Conservation (phyloP, 2,797 vertebrate species). For the Melanotaenia nigrans region DNA sequence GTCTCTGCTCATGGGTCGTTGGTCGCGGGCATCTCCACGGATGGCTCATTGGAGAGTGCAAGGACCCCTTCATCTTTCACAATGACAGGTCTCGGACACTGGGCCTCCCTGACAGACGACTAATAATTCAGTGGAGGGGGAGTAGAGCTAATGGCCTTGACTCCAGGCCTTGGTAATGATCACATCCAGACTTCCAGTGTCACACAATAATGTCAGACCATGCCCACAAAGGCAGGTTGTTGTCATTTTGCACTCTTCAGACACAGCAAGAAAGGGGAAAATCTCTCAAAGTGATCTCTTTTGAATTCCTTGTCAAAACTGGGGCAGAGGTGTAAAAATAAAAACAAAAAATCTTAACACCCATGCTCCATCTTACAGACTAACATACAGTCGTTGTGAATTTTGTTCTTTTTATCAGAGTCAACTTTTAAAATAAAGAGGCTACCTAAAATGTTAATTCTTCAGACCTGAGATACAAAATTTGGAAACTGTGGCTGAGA, state of each 20-base stretch:
- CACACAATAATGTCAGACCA: constrained; percentile 38
- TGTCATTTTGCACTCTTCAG: constrained; percentile 26
- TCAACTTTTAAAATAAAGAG: neutral
- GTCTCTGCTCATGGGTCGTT: constrained; percentile 74
- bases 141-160: constrained; percentile 76
- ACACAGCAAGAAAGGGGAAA: neutral
- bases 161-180: constrained; percentile 74
- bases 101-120: constrained; percentile 79
- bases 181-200: constrained; percentile 66
- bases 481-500: neutral
- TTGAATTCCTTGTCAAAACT: neutral
- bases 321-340: too few relatives aligned
- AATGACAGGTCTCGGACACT: constrained; percentile 77
- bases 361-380: neutral
- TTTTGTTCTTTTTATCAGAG: neutral
- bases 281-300: neutral
- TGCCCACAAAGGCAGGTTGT: constrained; percentile 38
- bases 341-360: too few relatives aligned
- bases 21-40: constrained; percentile 75
- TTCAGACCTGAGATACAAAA: neutral
- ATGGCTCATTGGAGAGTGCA: constrained; percentile 82
- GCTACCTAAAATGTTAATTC: neutral
- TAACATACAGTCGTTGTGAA: neutral
- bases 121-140: constrained; percentile 75
- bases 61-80: constrained; percentile 81